phyloP scores from a whole-genome alignment of 2,113 vertebrate species.

The Girardinichthys multiradiatus region DNA sequence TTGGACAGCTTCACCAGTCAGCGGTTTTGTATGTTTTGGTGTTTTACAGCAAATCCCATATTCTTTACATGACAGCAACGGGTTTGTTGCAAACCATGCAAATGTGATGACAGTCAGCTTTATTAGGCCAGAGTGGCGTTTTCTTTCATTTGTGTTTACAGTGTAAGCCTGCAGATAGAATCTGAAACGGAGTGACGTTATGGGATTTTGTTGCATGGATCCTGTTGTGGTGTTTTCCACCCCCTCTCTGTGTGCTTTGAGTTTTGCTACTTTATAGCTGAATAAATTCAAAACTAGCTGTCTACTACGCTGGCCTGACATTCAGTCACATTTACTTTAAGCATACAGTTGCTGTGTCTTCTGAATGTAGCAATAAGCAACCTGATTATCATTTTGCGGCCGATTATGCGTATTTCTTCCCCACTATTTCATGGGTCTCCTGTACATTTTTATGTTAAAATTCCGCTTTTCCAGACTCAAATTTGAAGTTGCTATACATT shows the following conservation, averaged over 20 bases:
- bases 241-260: not conserved
- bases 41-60: conserved; percentile 11
- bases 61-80: not conserved
- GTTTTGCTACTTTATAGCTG: too few relatives aligned
- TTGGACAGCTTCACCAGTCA: not conserved
- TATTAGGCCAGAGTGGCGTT: not conserved
- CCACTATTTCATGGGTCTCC: too few relatives aligned
- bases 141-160: not conserved
- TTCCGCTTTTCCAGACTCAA: not conserved
- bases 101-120: not conserved
- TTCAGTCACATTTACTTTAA: not conserved
- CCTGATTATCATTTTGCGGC: not conserved
- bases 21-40: conserved; percentile 9
- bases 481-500: too few relatives aligned
- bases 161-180: not conserved
- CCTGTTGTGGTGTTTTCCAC: too few relatives aligned
- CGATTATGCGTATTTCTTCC: not conserved
- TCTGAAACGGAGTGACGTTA: not conserved
- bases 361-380: not conserved
- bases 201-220: not conserved
- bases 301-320: not conserved
- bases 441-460: not conserved
- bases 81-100: not conserved
- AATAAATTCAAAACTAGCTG: not conserved
- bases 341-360: not conserved